Conservation (phyloP, 2,113 vertebrate genomes). For the Burhinus oedicnemus region DNA sequence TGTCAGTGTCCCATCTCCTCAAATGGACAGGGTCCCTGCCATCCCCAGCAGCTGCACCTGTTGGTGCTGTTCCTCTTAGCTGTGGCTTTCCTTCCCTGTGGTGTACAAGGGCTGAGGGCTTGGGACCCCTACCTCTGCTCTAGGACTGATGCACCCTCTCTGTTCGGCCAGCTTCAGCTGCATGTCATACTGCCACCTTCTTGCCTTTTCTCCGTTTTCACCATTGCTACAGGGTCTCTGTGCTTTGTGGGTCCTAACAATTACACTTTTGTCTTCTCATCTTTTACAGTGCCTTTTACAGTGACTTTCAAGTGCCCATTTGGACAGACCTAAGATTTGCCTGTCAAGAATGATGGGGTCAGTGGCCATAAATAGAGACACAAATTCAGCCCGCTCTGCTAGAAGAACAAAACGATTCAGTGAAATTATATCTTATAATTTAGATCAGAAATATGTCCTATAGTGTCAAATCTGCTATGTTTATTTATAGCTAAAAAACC, state of each 20-base stretch:
- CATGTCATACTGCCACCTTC: not conserved
- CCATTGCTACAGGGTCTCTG: not conserved
- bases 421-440: slow-evolving; percentile 11
- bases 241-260: not conserved
- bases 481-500: slow-evolving; percentile 49
- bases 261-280: not conserved
- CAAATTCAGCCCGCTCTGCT: not conserved
- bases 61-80: not conserved
- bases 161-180: not conserved
- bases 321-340: not conserved
- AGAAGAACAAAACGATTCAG: not conserved
- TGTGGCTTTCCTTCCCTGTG: rapidly evolving
- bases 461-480: slow-evolving; percentile 18
- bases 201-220: not conserved
- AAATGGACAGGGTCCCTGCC: not conserved
- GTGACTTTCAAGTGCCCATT: not conserved
- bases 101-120: not conserved
- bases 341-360: not conserved
- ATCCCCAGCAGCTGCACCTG: not conserved
- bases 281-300: not conserved
- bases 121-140: not conserved
- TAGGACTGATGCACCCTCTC: not conserved
- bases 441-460: not conserved
- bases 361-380: not conserved
- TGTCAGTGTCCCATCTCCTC: not conserved